Percentiles rank a stretch among this genome's conserved stretches.
phyloP scores from a whole-genome alignment of 2,113 vertebrate genomes.

The Coreoperca whiteheadi region DNA sequence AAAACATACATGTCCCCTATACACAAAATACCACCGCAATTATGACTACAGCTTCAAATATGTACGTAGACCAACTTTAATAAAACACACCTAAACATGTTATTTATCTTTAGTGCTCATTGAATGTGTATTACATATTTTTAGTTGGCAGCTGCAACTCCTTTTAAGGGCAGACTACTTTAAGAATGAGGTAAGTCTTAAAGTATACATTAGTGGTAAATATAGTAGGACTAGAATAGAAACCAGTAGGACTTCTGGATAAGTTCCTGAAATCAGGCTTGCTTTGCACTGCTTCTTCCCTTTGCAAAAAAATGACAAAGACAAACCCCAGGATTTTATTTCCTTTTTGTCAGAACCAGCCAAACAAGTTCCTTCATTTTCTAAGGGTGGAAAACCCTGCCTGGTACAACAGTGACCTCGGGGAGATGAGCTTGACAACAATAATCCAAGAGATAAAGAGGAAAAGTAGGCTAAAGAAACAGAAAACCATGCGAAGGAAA shows the following conservation, averaged over 20 bases:
- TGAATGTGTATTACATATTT: not conserved
- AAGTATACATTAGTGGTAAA: not conserved
- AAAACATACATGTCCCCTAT: not conserved
- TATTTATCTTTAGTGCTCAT: not conserved
- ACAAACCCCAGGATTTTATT: constrained; percentile 81
- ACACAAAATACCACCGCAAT: not conserved
- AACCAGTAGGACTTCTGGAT: not conserved
- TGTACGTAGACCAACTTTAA: not conserved
- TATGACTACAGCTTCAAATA: not conserved
- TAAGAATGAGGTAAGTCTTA: not conserved
- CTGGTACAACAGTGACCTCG: constrained; percentile 68
- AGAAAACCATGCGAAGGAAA: not conserved
- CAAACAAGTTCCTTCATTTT: constrained; percentile 80
- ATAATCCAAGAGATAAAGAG: constrained; percentile 53
- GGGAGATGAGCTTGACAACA: constrained; percentile 64
- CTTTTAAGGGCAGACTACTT: not conserved
- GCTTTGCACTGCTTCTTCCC: constrained; percentile 44
- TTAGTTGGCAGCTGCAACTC: not conserved
- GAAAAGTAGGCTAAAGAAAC: constrained; percentile 32
- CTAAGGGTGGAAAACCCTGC: constrained; percentile 67
- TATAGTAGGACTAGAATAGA: too few relatives aligned
- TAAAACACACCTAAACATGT: not conserved
- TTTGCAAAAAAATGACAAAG: constrained; percentile 59
- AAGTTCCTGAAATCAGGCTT: constrained; percentile 29
- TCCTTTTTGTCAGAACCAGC: constrained; percentile 83